Evolutionary conservation across 2,113 vertebrate species (phyloP).

Genomic region (Girardinichthys multiradiatus): DNA sequence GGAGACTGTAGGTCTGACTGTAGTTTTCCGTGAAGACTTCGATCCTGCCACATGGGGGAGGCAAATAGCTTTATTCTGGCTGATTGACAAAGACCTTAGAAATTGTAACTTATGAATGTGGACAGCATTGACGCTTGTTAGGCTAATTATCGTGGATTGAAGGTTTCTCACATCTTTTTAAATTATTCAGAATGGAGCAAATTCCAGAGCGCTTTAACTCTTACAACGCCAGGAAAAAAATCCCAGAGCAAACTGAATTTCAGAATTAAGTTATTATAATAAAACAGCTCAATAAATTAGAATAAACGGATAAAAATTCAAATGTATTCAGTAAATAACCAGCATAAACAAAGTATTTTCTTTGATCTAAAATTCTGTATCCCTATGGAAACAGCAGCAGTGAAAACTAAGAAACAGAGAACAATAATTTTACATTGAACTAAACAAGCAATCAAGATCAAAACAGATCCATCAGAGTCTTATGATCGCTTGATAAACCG

Average conservation of each 20-base stretch:
- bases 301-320: neutral
- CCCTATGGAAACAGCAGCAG: neutral
- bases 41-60: constrained; percentile 10
- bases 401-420: neutral
- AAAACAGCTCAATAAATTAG: neutral
- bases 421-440: neutral
- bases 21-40: constrained; percentile 28
- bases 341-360: neutral
- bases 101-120: constrained; percentile 6
- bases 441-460: neutral
- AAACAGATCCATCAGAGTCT: neutral
- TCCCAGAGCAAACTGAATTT: neutral
- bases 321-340: neutral
- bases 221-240: neutral
- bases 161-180: neutral
- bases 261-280: neutral
- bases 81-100: constrained; percentile 1
- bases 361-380: neutral
- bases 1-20: constrained; percentile 18
- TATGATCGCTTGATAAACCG: neutral
- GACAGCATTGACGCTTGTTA: constrained; percentile 7
- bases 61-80: constrained; percentile 12
- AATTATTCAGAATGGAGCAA: constrained; percentile 3
- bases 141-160: constrained; percentile 17
- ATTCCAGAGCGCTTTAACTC: neutral